Percentiles rank a stretch among this genome's conserved stretches.
Conservation (phyloP, 2,888 invertebrate species). For the Eueremaeus valkanovi region DNA sequence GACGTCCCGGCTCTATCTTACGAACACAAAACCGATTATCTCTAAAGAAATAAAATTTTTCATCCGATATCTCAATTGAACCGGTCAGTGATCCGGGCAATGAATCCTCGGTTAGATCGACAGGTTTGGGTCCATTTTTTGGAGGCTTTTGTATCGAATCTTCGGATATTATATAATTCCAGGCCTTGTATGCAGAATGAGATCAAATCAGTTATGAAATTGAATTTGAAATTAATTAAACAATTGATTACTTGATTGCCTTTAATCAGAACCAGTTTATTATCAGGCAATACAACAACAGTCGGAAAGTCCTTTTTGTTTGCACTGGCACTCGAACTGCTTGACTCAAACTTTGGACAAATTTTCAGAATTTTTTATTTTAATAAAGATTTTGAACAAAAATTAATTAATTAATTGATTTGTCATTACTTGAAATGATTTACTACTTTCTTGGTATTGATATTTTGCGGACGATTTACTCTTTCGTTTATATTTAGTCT, state of each 20-base stretch:
- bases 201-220: background rate
- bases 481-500: too few relatives aligned
- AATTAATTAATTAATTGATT: too few relatives aligned
- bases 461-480: too few relatives aligned
- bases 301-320: background rate
- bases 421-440: too few relatives aligned
- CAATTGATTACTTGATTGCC: background rate
- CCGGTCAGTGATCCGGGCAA: conserved; percentile 6
- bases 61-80: background rate
- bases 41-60: conserved; percentile 7
- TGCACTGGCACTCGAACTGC: too few relatives aligned
- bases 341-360: too few relatives aligned
- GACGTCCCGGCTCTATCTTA: background rate
- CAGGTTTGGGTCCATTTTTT: conserved; percentile 3
- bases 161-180: background rate
- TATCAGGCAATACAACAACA: background rate
- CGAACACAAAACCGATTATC: background rate
- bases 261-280: background rate
- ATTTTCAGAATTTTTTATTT: too few relatives aligned
- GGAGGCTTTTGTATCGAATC: background rate
- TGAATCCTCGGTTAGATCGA: background rate
- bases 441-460: too few relatives aligned
- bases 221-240: background rate
- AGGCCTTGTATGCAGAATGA: background rate
- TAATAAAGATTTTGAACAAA: too few relatives aligned